These are phyloP conservation scores for Crypturellus tataupa DNA, from an alignment of 2,797 vertebrate species.

Conservation along the genomic window DNA sequence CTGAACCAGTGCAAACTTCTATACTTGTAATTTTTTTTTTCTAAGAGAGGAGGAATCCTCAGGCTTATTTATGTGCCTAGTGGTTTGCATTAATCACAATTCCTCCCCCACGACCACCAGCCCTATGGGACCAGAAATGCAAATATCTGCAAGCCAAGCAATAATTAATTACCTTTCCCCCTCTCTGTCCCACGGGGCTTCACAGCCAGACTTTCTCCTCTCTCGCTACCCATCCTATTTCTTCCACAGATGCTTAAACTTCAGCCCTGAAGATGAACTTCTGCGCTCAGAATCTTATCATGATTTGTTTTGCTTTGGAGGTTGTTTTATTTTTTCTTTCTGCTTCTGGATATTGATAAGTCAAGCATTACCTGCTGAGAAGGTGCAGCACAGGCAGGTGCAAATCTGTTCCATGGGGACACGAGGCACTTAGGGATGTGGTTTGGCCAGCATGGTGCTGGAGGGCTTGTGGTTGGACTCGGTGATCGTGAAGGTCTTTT, in stretches of 20 bases:
- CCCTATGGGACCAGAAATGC: not conserved
- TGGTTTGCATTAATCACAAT: not conserved
- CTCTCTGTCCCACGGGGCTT: not conserved
- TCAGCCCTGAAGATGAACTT: not conserved
- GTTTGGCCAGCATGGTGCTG: too few species aligned
- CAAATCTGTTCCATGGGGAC: not conserved
- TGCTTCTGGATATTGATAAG: not conserved
- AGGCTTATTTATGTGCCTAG: not conserved
- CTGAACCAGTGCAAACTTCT: not conserved
- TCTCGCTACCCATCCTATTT: not conserved
- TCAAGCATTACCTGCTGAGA: not conserved
- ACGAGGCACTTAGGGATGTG: too few species aligned
- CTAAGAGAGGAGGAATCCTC: not conserved
- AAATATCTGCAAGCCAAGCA: not conserved
- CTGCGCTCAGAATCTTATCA: not conserved
- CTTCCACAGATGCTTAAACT: not conserved
- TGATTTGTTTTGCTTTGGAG: not conserved
- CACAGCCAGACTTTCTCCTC: not conserved
- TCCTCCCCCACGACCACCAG: not conserved
- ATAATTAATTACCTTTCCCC: not conserved
- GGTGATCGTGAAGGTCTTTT: too few species aligned
- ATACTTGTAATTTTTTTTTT: not conserved
- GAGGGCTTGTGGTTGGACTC: too few species aligned
- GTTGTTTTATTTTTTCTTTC: not conserved
- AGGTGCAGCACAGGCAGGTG: not conserved